Percentiles rank a stretch among this genome's conserved stretches.
Evolutionary conservation across 2,113 vertebrate species (phyloP).

Genomic region (Sinocyclocheilus anophthalmus): DNA sequence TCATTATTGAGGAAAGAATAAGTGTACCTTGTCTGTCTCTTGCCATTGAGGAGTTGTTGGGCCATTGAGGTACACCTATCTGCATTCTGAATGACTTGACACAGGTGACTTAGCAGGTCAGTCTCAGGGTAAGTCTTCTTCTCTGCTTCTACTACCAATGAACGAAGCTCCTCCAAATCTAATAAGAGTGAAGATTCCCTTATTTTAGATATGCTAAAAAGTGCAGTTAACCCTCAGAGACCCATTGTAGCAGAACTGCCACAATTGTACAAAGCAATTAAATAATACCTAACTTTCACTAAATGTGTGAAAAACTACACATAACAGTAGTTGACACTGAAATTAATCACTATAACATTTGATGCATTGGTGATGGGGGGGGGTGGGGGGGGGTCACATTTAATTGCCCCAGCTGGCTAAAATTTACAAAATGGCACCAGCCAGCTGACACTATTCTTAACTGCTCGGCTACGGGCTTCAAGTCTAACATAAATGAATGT

Average conservation of each 20-base stretch:
- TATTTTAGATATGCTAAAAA: background rate
- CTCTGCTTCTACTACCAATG: slow-evolving; percentile 89
- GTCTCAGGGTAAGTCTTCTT: slow-evolving; percentile 84
- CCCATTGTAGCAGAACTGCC: background rate
- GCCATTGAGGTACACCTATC: slow-evolving; percentile 91
- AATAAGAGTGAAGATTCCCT: slow-evolving; percentile 4
- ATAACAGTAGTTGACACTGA: too few species aligned
- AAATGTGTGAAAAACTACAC: too few species aligned
- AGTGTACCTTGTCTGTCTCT: slow-evolving; percentile 89
- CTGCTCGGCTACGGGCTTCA: background rate
- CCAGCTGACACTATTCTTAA: background rate
- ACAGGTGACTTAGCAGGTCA: slow-evolving; percentile 83
- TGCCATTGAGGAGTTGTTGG: slow-evolving; percentile 93
- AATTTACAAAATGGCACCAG: background rate
- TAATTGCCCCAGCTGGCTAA: background rate
- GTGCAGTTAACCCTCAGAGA: too few species aligned
- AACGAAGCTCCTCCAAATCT: slow-evolving; percentile 89
- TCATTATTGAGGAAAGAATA: too few species aligned
- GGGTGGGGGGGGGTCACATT: background rate
- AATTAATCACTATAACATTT: background rate
- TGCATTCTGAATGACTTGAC: slow-evolving; percentile 82
- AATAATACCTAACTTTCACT: background rate
- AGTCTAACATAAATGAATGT: background rate
- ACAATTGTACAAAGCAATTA: background rate
- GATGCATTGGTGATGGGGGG: too few species aligned